Evolutionary conservation across 2,113 vertebrate species (phyloP).

Genomic region (Phyllostomus hastatus): DNA sequence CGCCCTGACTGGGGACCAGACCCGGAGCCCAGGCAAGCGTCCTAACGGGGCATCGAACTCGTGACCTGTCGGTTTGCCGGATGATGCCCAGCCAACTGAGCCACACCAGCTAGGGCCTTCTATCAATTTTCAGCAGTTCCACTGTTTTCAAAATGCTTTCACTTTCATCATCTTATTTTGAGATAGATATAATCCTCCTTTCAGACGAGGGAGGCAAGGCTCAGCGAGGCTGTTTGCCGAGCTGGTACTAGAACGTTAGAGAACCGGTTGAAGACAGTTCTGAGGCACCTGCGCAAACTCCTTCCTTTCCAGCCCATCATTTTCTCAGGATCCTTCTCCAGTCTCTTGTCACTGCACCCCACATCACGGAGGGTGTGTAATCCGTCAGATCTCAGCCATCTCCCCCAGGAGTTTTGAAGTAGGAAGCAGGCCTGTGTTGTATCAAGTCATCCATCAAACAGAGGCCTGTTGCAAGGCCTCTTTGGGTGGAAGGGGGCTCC

Average conservation of each 20-base stretch:
- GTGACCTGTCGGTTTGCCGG: no score
- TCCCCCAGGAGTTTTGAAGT: not conserved
- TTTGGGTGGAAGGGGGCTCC: not conserved
- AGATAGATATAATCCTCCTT: not conserved
- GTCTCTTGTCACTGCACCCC: not conserved
- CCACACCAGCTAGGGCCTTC: not conserved
- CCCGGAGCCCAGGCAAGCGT: no score
- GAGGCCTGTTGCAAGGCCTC: not conserved
- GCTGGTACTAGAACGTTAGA: not conserved
- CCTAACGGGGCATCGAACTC: no score
- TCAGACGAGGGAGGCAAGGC: not conserved
- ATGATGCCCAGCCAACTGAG: no score
- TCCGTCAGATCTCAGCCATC: not conserved
- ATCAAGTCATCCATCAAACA: not conserved
- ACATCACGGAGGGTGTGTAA: not conserved
- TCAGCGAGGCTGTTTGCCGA: not conserved
- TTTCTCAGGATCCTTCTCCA: not conserved
- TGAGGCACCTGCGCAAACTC: not conserved
- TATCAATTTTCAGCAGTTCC: not conserved
- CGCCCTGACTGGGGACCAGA: no score
- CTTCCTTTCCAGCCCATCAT: not conserved
- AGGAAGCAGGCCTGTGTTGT: not conserved
- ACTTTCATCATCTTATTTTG: not conserved
- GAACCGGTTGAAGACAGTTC: not conserved
- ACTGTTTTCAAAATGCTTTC: not conserved